phyloP scores from a whole-genome alignment of 2,113 vertebrate species.

The Columba livia region DNA sequence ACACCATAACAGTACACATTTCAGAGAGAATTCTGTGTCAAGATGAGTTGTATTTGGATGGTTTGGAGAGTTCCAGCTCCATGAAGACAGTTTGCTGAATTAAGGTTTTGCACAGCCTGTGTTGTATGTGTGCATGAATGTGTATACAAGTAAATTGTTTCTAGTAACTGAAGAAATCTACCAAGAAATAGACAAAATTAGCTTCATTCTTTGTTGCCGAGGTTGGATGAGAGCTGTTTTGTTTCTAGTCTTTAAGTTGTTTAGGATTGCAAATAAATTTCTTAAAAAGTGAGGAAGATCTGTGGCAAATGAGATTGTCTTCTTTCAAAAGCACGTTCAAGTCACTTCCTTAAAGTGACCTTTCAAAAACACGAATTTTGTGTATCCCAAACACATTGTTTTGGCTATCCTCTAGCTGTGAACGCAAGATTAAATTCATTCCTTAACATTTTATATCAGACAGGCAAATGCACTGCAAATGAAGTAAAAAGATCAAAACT shows the following conservation, averaged over 20 bases:
- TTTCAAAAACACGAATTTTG: background rate
- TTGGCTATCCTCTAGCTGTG: background rate
- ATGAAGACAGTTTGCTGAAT: background rate
- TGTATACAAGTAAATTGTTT: background rate
- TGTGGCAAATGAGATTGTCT: background rate
- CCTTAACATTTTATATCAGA: background rate
- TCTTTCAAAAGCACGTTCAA: background rate
- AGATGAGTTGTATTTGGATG: background rate
- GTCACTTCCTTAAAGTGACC: background rate
- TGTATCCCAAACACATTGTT: background rate
- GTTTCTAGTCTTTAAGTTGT: background rate
- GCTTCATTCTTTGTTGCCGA: background rate
- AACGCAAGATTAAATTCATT: background rate
- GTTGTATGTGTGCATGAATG: background rate
- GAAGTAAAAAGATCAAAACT: conserved; percentile 28
- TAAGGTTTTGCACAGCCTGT: background rate
- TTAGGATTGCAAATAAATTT: background rate
- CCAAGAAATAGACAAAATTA: background rate
- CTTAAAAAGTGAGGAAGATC: background rate
- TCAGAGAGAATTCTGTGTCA: background rate
- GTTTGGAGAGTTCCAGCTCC: background rate
- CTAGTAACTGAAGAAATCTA: background rate
- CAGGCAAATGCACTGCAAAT: background rate
- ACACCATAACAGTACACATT: background rate
- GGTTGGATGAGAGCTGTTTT: background rate